Conservation (phyloP, 2,797 vertebrate genomes). For the Cyprinodon diabolis region DNA sequence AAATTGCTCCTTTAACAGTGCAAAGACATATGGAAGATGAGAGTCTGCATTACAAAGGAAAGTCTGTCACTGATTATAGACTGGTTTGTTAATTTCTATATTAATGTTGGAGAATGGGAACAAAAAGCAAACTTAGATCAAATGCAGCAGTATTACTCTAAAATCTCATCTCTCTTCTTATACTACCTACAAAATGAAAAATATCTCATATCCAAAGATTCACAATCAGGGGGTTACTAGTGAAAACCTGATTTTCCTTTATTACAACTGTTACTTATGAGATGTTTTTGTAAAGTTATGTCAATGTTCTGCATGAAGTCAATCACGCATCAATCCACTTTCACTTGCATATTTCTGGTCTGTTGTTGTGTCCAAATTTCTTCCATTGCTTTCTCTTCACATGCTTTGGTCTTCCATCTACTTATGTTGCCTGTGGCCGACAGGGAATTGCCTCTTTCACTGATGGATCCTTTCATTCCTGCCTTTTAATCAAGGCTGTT, state of each 20-base stretch:
- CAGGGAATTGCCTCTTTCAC: slow-evolving; percentile 79
- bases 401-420: slow-evolving; percentile 37
- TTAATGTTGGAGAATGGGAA: slow-evolving; percentile 60
- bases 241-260: slow-evolving; percentile 30
- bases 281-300: slow-evolving; percentile 20
- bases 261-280: slow-evolving; percentile 45
- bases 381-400: slow-evolving; percentile 35
- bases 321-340: slow-evolving; percentile 37
- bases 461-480: slow-evolving; percentile 74
- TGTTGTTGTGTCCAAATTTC: slow-evolving; percentile 50
- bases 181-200: slow-evolving; percentile 31
- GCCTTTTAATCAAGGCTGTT: slow-evolving; percentile 83
- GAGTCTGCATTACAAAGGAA: slow-evolving; percentile 6
- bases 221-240: slow-evolving; percentile 20
- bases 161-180: slow-evolving; percentile 41
- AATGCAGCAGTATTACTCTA: slow-evolving; percentile 38
- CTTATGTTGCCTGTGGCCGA: slow-evolving; percentile 66
- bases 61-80: slow-evolving; percentile 54
- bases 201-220: slow-evolving; percentile 13
- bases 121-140: slow-evolving; percentile 60
- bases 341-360: slow-evolving; percentile 50
- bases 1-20: slow-evolving; percentile 74
- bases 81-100: slow-evolving; percentile 72
- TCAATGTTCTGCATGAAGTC: slow-evolving; percentile 39
- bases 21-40: slow-evolving; percentile 56